Evolutionary conservation across 1,140 invertebrate species (phyloP).

Genomic region (Drosophila obscura): DNA sequence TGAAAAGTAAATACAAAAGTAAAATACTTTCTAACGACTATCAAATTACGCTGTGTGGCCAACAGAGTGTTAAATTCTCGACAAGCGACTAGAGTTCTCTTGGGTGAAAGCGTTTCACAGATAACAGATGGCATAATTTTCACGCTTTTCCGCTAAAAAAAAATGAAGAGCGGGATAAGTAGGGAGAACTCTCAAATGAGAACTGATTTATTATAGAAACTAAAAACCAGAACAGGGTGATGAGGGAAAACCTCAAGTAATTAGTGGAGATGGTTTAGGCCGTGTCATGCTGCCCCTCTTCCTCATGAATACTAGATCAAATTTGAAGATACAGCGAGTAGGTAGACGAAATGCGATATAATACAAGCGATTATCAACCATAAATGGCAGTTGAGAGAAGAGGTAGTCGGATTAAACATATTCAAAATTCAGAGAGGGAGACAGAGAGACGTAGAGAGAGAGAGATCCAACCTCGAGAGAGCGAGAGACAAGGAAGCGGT

Average conservation of each 20-base stretch:
- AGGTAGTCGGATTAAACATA: constrained; percentile 44
- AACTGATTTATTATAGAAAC: constrained; percentile 82
- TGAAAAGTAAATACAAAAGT: constrained; percentile 1
- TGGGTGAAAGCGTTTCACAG: constrained; percentile 64
- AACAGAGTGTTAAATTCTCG: constrained; percentile 69
- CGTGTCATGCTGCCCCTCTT: constrained; percentile 40
- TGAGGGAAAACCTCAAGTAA: constrained; percentile 67
- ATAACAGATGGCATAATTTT: constrained; percentile 76
- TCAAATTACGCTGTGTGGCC: constrained; percentile 63
- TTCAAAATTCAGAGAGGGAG: constrained; percentile 25
- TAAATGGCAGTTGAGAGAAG: constrained; percentile 59
- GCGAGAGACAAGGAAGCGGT: constrained; percentile 17
- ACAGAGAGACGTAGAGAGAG: not conserved
- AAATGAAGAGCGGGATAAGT: constrained; percentile 1
- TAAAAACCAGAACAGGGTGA: constrained; percentile 51
- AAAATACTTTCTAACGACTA: constrained; percentile 70
- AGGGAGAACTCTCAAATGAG: constrained; percentile 34
- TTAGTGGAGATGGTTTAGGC: constrained; percentile 67
- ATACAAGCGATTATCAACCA: constrained; percentile 80
- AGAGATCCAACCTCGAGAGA: not conserved
- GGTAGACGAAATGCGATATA: constrained; percentile 65
- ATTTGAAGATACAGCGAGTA: constrained; percentile 58
- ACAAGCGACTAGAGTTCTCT: constrained; percentile 67
- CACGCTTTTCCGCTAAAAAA: constrained; percentile 73
- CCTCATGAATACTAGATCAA: constrained; percentile 63